phyloP scores from a whole-genome alignment of 2,113 vertebrate genomes.

The Verasper variegatus region DNA sequence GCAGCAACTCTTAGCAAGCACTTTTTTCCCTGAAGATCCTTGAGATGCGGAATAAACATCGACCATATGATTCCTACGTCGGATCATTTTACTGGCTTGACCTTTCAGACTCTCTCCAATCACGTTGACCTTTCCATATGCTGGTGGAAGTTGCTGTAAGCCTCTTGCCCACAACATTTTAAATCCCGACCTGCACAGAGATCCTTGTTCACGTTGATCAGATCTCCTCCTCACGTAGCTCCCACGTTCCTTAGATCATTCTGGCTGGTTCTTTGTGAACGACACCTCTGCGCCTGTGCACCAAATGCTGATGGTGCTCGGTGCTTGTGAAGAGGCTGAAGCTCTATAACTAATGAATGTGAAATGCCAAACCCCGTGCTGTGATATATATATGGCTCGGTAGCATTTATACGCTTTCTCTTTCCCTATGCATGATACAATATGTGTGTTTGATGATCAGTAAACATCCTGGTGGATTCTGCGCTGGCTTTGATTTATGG shows the following conservation, averaged over 20 bases:
- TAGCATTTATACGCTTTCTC: constrained; percentile 12
- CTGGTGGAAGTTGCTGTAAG: constrained; percentile 53
- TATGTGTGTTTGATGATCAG: constrained; percentile 33
- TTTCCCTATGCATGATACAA: constrained; percentile 18
- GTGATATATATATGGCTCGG: constrained; percentile 4
- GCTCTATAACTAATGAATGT: constrained; percentile 65
- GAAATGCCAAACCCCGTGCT: constrained; percentile 41
- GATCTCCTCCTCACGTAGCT: constrained; percentile 1
- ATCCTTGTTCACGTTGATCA: constrained; percentile 32
- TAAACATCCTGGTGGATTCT: constrained; percentile 27
- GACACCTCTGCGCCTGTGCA: constrained; percentile 25
- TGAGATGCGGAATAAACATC: constrained; percentile 38
- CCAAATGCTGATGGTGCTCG: constrained; percentile 71
- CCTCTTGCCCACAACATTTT: constrained; percentile 48
- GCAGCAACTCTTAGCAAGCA: constrained; percentile 5
- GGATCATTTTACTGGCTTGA: constrained; percentile 62
- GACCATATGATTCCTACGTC: constrained; percentile 55
- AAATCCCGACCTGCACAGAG: constrained; percentile 35
- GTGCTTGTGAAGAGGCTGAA: constrained; percentile 35
- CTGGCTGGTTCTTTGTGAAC: constrained; percentile 50
- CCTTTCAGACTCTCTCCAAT: constrained; percentile 68
- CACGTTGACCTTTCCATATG: constrained; percentile 72
- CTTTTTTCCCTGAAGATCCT: constrained; percentile 33
- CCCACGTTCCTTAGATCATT: background rate
- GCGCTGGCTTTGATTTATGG: constrained; percentile 8